Base-by-base conservation (phyloP, 2,113 vertebrate genomes). In the Dryoscopus gambensis region DNA sequence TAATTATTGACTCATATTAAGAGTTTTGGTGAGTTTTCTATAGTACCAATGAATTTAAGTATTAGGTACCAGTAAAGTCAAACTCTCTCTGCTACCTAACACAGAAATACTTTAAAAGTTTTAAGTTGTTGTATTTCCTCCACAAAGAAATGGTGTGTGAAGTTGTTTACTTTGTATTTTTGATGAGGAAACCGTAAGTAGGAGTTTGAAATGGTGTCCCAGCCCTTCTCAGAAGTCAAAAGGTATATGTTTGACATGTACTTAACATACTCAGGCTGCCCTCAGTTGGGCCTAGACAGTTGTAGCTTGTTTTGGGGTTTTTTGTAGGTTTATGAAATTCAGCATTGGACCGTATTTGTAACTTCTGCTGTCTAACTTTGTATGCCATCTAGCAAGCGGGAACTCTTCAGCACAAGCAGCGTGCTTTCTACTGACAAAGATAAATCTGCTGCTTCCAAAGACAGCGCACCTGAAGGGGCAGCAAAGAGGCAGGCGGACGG, bases 361-460 rank as follows among this genome's bases (percentile, higher is more conserved):
- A 62, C 6, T 75, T 65, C 9, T 53, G 20, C 2, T 35, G 44
- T 40, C 21, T 31, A 27, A 65, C 44, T 83, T 83, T 57, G 6
- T 44, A 0, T 89, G 12, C 95, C 69, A 56, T 63, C 17, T 88
- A 98, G 98, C 85, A 79, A 81, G 84, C 91, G 95, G 35, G 96
- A 94, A 35, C 90, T 90, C 65, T 97, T 98, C 87, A 95, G 97
- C 71, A 97, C 93, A n/a, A 93, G 83, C 62, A 91, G 40, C 0
- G 3, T 60, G 22, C 69, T 95, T 80, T 89, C 39, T 53, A 33
- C 83, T 33, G 95, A 97, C 71, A 82, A 97, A 53, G 92, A 96
- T 93, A 57, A 90, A 31, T 35, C 84, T 35, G 14, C 93, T 5
- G 1, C 73, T 95, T 79, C 87, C 81, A 28, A 79, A 47, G 49